These are phyloP conservation scores for Thamnophis sirtalis DNA, from an alignment of 2,113 vertebrate species.

Conservation along the genomic window DNA sequence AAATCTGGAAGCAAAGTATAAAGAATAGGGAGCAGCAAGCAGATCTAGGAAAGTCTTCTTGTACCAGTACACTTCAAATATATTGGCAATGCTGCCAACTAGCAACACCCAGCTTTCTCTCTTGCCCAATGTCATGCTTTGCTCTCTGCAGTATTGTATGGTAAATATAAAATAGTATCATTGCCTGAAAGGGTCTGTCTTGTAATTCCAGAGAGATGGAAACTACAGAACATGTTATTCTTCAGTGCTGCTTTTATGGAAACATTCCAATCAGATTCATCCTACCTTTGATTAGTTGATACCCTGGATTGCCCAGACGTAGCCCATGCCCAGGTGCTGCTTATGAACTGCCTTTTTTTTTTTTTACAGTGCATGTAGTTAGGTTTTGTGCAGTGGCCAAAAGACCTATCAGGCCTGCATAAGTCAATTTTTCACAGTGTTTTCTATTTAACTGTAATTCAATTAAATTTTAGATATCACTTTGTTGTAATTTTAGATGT, in stretches of 20 bases:
- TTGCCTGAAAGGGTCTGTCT: background rate
- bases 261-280: background rate
- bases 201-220: background rate
- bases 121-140: background rate
- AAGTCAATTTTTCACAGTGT: background rate
- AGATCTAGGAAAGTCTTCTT: background rate
- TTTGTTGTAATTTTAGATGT: background rate
- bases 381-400: background rate
- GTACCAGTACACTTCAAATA: background rate
- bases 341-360: background rate
- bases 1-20: background rate
- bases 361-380: background rate
- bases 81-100: background rate
- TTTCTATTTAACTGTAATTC: background rate
- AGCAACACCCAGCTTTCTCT: background rate
- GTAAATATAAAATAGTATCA: background rate
- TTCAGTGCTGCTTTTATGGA: background rate
- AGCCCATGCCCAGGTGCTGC: background rate
- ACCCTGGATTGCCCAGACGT: background rate
- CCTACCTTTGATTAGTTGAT: background rate
- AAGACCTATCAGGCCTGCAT: background rate
- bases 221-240: background rate
- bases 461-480: background rate
- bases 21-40: background rate
- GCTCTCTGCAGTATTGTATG: background rate